These are phyloP conservation scores for Mythimna albipuncta DNA, from an alignment of 2,888 invertebrate genomes.

Conservation along the genomic window DNA sequence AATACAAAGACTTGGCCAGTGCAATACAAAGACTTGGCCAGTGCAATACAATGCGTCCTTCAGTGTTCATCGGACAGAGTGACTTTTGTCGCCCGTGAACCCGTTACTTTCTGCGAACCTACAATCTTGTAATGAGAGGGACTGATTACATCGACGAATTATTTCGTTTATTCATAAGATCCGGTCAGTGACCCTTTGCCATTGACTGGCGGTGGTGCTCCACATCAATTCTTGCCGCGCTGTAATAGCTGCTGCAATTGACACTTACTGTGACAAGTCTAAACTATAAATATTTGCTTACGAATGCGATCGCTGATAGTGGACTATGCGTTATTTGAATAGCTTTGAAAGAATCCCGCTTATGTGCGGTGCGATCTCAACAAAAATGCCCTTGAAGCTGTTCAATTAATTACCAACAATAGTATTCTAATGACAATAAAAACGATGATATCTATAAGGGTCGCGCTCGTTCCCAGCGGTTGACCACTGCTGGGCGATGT, in stretches of 20 bases:
- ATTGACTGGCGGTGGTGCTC: neutral
- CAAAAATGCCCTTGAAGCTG: slow-evolving; percentile 36
- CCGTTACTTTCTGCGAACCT: too few relatives aligned
- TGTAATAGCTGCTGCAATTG: neutral
- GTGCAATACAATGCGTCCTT: neutral
- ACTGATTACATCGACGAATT: neutral
- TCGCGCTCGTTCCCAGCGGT: slow-evolving; percentile 37
- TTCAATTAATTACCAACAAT: slow-evolving; percentile 58
- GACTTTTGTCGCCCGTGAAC: neutral
- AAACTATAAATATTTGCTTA: slow-evolving; percentile 17
- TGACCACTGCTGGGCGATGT: slow-evolving; percentile 51
- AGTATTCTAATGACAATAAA: slow-evolving; percentile 51
- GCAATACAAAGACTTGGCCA: neutral
- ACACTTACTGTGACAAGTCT: neutral
- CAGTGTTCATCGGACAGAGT: neutral
- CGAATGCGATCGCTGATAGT: slow-evolving; percentile 20
- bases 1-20: neutral
- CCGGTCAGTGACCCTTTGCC: neutral
- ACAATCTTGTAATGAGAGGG: neutral
- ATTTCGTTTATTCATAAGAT: neutral
- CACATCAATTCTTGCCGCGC: neutral
- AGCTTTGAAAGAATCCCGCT: slow-evolving; percentile 16
- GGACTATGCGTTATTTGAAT: slow-evolving; percentile 25
- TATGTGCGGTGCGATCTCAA: slow-evolving; percentile 22
- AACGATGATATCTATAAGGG: slow-evolving; percentile 50